Evolutionary conservation across 1,140 invertebrate species (phyloP), one percentile per base, ranked within the genome.

Genomic region (Drosophila eugracilis): DNA sequence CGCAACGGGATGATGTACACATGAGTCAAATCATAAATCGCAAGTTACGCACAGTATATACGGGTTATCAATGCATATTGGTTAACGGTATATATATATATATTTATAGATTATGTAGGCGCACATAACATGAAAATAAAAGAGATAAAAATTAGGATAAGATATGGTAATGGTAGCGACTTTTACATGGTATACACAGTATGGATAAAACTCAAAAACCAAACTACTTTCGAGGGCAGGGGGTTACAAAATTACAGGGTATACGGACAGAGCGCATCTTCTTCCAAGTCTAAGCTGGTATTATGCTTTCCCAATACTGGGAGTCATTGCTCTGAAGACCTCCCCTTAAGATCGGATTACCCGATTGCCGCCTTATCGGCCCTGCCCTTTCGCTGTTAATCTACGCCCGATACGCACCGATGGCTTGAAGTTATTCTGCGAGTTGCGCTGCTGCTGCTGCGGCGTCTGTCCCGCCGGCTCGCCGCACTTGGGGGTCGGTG

Each of bases 401-500:
- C 67, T 50, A 17, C 26, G 22, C 21, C 44, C 37, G 44, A 80
- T 62, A 92, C 94, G 92, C 92, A 96, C 95, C 95, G 96, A 96
- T 49, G 96, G 96, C 91, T 97, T 97, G 91, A 97, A 97, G 75
- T 96, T 94, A 89, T 96, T 95, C 84, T 94, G 94, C 15, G 95
- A 95, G 90, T 95, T 95, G 36, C 96, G 94, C 89, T 96, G 96
- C 76, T 94, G 94, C 77, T 95, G 95, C 72, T 94, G 93, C 12
- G 92, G 90, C 81, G 92, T 89, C 69, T 92, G 92, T 32, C 91
- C 92, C 60, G 92, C 69, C 62, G 92, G 92, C 78, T 90, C 69
- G 6, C 80, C 72, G 58, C 75, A 78, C 76, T 91, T 91, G 12
- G 97, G 96, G 59, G 97, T 97, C 15, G 97, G 96, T 41, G 97